A percentile compares a stretch with the other conserved stretches of the same genome.
Conservation (phyloP, 2,113 vertebrate genomes). For the Noturus placidus region DNA sequence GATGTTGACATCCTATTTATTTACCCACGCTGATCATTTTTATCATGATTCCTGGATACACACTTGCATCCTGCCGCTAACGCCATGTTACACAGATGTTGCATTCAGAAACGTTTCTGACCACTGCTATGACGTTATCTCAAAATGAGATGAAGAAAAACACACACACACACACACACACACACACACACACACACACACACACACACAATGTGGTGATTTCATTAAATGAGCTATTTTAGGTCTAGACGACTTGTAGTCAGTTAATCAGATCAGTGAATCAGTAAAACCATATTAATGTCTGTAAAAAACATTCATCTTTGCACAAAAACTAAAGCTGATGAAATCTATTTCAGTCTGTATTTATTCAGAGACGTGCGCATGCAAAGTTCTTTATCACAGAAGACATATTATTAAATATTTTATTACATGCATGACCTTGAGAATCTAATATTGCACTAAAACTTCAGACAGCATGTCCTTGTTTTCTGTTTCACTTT, state of each 20-base stretch:
- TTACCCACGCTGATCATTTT: not conserved
- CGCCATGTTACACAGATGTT: not conserved
- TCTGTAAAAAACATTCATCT: not conserved
- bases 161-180: no score
- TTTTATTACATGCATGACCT: not conserved
- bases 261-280: not conserved
- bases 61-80: not conserved
- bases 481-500: constrained; percentile 20
- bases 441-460: not conserved
- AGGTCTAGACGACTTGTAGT: not conserved
- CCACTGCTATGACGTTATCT: not conserved
- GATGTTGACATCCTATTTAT: not conserved
- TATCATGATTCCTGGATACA: not conserved
- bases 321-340: not conserved
- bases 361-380: not conserved
- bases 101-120: not conserved
- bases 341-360: not conserved
- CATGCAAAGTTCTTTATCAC: not conserved
- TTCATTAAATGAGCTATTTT: constrained; percentile 2
- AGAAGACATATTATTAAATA: not conserved
- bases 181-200: no score
- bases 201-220: not conserved
- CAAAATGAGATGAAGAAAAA: not conserved
- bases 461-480: not conserved
- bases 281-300: not conserved